phyloP scores from a whole-genome alignment of 2,113 vertebrate genomes.

The Podarcis raffonei region DNA sequence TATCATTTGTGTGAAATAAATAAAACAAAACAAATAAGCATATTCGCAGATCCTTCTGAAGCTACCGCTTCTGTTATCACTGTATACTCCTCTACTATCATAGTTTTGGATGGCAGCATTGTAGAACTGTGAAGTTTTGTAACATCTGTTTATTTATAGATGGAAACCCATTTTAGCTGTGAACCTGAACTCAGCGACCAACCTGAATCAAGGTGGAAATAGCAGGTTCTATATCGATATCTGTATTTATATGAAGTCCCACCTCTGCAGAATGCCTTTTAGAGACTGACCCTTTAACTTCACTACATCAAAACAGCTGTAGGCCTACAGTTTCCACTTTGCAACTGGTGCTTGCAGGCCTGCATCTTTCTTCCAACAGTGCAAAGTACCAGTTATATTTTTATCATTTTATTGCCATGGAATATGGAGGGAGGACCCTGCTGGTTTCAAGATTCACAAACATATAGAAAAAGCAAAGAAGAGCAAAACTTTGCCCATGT shows the following conservation, averaged over 20 bases:
- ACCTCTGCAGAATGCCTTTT: background rate
- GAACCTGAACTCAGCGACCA: background rate
- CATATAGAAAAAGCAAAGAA: constrained; percentile 48
- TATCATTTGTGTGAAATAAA: background rate
- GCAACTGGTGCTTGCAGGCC: background rate
- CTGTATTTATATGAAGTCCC: constrained; percentile 43
- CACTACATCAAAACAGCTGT: constrained; percentile 29
- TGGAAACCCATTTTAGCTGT: background rate
- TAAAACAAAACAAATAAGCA: background rate
- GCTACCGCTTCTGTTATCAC: background rate
- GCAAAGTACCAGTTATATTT: constrained; percentile 5
- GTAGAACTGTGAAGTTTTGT: background rate
- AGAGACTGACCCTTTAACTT: background rate
- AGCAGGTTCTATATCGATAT: constrained; percentile 6
- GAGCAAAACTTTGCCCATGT: constrained; percentile 26
- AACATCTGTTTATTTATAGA: constrained; percentile 3
- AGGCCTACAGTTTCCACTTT: constrained; percentile 42
- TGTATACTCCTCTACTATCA: background rate
- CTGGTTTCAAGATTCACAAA: constrained; percentile 46
- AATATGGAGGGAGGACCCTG: constrained; percentile 36
- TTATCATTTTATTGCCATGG: constrained; percentile 34
- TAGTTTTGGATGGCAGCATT: background rate
- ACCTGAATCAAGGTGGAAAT: background rate
- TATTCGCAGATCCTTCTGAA: background rate
- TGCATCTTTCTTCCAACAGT: constrained; percentile 29